These are phyloP conservation scores for Tyria jacobaeae DNA, from an alignment of 2,888 invertebrate genomes.

Conservation along the genomic window DNA sequence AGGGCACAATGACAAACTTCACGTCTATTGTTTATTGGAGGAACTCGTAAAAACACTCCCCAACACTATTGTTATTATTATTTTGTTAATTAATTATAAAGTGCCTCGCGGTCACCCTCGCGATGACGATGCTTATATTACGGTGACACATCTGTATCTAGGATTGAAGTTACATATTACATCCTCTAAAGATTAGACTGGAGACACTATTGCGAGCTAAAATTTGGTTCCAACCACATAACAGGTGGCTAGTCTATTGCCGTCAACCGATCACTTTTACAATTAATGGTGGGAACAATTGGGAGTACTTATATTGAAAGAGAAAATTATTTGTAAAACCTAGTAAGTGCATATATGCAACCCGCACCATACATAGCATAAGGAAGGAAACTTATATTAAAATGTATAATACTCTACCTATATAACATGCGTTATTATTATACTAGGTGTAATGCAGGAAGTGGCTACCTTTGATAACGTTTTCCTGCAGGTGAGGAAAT, in stretches of 20 bases:
- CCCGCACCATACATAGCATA: neutral
- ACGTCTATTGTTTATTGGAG: slow-evolving; percentile 48
- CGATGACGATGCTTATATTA: slow-evolving; percentile 39
- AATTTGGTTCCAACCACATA: neutral
- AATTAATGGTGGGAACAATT: no score
- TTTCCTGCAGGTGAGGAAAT: slow-evolving; percentile 26
- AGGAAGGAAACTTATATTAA: slow-evolving; percentile 5
- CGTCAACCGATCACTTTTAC: neutral
- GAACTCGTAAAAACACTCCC: slow-evolving; percentile 54
- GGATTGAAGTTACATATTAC: neutral
- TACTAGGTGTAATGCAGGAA: slow-evolving; percentile 5
- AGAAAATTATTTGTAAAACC: no score
- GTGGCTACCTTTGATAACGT: neutral
- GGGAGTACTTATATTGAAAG: no score
- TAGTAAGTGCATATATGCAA: no score
- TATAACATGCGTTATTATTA: neutral
- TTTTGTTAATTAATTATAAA: slow-evolving; percentile 64
- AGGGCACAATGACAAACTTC: slow-evolving; percentile 48
- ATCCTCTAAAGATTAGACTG: no score
- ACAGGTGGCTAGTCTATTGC: neutral
- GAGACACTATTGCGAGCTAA: no score
- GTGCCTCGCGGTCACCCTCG: slow-evolving; percentile 36
- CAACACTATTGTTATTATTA: slow-evolving; percentile 59
- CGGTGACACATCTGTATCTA: slow-evolving; percentile 8
- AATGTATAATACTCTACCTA: neutral